These are phyloP conservation scores for Benitochromis conjunctus DNA, from an alignment of 2,113 vertebrate species.

Conservation along the genomic window DNA sequence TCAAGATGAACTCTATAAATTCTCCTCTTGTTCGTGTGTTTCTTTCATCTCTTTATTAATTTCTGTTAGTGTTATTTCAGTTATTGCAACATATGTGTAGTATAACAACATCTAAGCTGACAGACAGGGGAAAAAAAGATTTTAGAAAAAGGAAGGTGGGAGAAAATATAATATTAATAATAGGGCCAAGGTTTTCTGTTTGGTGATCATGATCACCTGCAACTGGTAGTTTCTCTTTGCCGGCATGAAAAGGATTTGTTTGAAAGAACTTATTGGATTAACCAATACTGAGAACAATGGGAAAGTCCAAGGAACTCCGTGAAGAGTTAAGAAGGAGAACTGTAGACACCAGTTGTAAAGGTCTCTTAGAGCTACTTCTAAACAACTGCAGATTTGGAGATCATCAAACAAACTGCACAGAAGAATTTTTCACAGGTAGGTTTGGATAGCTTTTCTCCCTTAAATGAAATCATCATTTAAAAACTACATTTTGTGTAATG, in stretches of 20 bases:
- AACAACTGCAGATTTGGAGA: not conserved
- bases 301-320: not conserved
- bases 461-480: not conserved
- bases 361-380: not conserved
- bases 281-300: not conserved
- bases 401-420: not conserved
- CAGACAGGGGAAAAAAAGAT: not conserved
- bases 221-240: not conserved
- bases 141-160: rapidly evolving
- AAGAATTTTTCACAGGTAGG: not conserved
- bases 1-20: not conserved
- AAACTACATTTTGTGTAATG: not conserved
- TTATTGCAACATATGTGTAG: not conserved
- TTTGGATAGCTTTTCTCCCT: not conserved
- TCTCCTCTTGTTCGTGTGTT: not conserved
- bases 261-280: not conserved
- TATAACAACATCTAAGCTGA: not conserved
- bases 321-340: not conserved
- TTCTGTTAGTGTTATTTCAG: not conserved
- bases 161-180: not conserved
- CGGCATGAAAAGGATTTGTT: not conserved
- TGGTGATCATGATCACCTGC: not conserved
- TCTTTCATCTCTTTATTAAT: not conserved
- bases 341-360: not conserved
- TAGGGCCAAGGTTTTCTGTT: not conserved